Evolutionary conservation across 2,797 vertebrate genomes (phyloP).

Genomic region (Premnoplex brunnescens): DNA sequence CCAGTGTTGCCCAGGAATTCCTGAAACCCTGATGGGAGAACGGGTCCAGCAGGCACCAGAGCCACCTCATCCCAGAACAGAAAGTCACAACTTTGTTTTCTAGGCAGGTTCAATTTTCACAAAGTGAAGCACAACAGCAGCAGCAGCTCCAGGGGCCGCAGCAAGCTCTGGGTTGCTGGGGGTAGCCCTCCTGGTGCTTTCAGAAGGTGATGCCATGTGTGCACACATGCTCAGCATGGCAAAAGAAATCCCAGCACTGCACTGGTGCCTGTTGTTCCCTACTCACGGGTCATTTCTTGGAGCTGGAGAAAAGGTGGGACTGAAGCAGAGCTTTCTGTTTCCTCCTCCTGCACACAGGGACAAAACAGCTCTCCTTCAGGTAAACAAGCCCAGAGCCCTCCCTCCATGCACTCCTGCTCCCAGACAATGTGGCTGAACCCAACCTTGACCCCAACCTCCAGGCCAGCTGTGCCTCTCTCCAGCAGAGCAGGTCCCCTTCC

Average conservation of each 20-base stretch:
- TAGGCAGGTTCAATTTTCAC: background rate
- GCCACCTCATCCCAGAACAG: background rate
- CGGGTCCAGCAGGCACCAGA: fast-evolving
- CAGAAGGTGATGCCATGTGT: background rate
- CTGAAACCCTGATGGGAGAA: background rate
- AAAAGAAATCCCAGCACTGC: background rate
- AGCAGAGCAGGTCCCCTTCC: background rate
- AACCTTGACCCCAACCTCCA: background rate
- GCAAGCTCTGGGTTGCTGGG: background rate
- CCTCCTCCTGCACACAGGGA: background rate
- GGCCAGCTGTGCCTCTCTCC: background rate
- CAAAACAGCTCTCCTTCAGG: background rate
- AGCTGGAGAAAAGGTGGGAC: background rate
- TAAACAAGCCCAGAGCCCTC: background rate
- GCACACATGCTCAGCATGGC: fast-evolving
- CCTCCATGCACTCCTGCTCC: background rate
- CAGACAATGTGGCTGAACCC: background rate
- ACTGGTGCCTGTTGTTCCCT: background rate
- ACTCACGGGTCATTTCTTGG: background rate
- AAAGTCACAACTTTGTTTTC: background rate
- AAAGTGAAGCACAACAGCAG: background rate
- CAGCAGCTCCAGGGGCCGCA: fast-evolving
- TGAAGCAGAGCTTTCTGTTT: background rate
- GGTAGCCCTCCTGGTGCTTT: background rate
- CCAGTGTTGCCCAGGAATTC: fast-evolving